Evolutionary conservation across 2,888 invertebrate genomes (phyloP), one percentile per base, ranked within the genome.

Genomic region (Operophtera brumata): DNA sequence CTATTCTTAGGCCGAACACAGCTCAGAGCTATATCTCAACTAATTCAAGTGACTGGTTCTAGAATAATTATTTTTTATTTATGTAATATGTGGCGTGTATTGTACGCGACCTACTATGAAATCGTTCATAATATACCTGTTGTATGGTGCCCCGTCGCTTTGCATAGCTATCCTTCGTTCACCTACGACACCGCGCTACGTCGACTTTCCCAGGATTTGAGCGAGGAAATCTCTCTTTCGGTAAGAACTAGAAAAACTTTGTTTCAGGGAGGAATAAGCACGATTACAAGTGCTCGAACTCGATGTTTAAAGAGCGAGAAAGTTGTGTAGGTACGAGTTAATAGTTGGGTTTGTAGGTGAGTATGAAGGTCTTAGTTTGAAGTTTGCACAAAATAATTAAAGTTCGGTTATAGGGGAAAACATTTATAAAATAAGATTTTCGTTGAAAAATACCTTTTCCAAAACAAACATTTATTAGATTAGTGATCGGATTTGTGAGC

Each of bases 231-330:
- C 65, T 70, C 59, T 34, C 7, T 28, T 30, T 42, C 32, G 6
- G 30, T 59, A 66, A 56, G 61, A 69, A 66, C 69, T 69, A 63
- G 64, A 66, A 69, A 69, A 70, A 70, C 61, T 66, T 70, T 64
- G 55, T 63, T 69, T 70, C 69, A 58, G 60, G 51, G 13, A 47
- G 43, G 59, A 58, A 49, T 54, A 57, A 61, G 53, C 54, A 54
- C 54, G 59, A 57, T 58, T 58, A 42, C 48, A 36, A 25, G 47
- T 12, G 35, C 32, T 36, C 43, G 26, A 9, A 45, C 32, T 36
- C 43, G 26, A 9, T 40, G 34, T 26, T 45, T 28, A 32, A 37
- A 14, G 32, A 26, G 25, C 25, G 10, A 34, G 45, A 35, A 32
- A 44, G 34, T 13, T 37, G 7, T 13, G 5, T 3, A 11, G 11